phyloP scores from a whole-genome alignment of 2,113 vertebrate genomes.

The Chaenocephalus aceratus region DNA sequence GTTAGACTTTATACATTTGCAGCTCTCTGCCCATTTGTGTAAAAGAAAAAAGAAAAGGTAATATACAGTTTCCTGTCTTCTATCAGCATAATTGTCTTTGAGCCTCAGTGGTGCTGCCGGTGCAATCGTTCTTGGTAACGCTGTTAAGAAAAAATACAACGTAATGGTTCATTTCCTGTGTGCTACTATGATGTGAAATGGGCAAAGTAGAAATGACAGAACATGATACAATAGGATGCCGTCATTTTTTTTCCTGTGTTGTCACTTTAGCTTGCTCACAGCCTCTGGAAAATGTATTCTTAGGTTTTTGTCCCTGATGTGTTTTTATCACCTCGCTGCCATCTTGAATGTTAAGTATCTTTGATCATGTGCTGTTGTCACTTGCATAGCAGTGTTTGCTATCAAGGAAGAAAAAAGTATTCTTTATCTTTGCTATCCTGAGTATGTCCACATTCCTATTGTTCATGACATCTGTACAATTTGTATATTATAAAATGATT shows the following conservation, averaged over 20 bases:
- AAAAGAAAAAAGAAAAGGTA: constrained; percentile 50
- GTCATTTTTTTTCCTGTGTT: constrained; percentile 48
- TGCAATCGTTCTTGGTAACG: constrained; percentile 73
- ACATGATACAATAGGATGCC: constrained; percentile 65
- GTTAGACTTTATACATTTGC: constrained; percentile 45
- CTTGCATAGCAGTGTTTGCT: constrained; percentile 59
- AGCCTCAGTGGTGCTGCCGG: constrained; percentile 64
- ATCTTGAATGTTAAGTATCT: constrained; percentile 75
- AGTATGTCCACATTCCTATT: constrained; percentile 72
- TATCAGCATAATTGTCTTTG: constrained; percentile 70
- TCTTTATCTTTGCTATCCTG: constrained; percentile 69
- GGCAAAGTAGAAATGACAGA: constrained; percentile 63
- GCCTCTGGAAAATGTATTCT: constrained; percentile 67
- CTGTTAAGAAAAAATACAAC: constrained; percentile 51
- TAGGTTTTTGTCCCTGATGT: constrained; percentile 60
- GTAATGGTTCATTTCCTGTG: constrained; percentile 73
- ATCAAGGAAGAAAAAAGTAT: constrained; percentile 58
- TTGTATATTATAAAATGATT: constrained; percentile 89
- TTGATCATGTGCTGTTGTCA: constrained; percentile 72
- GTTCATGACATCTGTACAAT: constrained; percentile 85
- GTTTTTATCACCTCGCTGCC: constrained; percentile 67
- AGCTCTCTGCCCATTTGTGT: constrained; percentile 47
- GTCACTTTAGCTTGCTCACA: constrained; percentile 69
- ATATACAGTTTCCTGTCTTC: constrained; percentile 66
- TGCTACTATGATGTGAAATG: constrained; percentile 64